Base-by-base conservation (phyloP, 2,888 invertebrate species). In the Pachymerium ferrugineum region DNA sequence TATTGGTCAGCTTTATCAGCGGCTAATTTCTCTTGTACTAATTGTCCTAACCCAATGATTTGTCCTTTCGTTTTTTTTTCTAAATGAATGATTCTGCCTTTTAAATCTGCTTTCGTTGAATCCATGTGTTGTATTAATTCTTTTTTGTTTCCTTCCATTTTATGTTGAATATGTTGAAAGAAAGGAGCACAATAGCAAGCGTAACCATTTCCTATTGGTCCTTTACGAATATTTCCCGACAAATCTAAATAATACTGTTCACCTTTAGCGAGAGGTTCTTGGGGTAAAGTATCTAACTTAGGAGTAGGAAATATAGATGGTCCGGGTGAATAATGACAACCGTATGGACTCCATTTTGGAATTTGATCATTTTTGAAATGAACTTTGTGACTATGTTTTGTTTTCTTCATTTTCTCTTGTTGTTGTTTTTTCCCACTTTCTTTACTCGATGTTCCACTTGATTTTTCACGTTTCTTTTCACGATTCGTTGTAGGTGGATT, bases 211-310 rank as follows among this genome's bases (percentile, higher is more conserved):
- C 96, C 95, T n/a, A 95, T 90, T 0, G 96, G 96, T 0, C 96
- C 96, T 84, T 97, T 96, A 79, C 93, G 89, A 76, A 97, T 93
- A 81, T 96, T 95, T 1, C 97, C 97, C 14, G 94, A 95, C 77
- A 97, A 86, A 82, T 97, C 97, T 78, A 96, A 85, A 83, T 91
- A 97, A 83, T 97, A 97, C 82, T 96, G 95, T 83, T 95, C 94
- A 75, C 96, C 97, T 79, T 90, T 89, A 79, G 87, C 87, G 22
- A 94, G 84, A 0, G 94, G 94, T 82, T 94, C 93, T 81, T 90
- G 87, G 77, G 94, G 94, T 76, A 94, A 84, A 72, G 93, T 91
- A 83, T 92, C 92, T 76, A 94, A 84, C 79, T 91, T 90, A 14
- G 94, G 93, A 77, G 91, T 88, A 0, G 93, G 93, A 81, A 94